Conservation (phyloP, 2,797 vertebrate species). For the Enteromius trimaculatus region DNA sequence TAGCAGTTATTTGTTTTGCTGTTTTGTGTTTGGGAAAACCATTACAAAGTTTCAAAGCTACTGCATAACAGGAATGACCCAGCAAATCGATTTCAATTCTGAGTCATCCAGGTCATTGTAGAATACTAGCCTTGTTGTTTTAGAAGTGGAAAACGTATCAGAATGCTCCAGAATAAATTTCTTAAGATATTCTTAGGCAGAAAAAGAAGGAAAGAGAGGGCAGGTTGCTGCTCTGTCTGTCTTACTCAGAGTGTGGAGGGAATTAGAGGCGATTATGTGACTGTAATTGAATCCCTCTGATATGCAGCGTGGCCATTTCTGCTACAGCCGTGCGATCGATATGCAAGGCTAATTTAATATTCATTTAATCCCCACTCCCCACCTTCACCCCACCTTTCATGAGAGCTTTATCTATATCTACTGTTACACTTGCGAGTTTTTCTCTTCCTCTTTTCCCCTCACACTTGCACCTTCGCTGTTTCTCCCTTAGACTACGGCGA, state of each 20-base stretch:
- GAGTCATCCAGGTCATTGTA: slow-evolving; percentile 25
- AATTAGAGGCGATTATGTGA: slow-evolving; percentile 73
- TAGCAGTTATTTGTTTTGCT: not conserved
- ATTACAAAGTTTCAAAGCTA: not conserved
- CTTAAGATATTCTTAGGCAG: slow-evolving; percentile 22
- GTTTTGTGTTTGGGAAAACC: not conserved
- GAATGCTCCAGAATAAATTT: slow-evolving; percentile 33
- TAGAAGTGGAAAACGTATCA: not conserved
- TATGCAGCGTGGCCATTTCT: slow-evolving; percentile 71
- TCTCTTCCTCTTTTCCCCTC: slow-evolving; percentile 2
- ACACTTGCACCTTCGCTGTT: slow-evolving; percentile 43
- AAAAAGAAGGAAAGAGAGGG: slow-evolving; percentile 28
- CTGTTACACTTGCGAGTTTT: slow-evolving; percentile 55
- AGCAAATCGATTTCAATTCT: slow-evolving; percentile 13
- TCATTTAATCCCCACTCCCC: slow-evolving; percentile 74
- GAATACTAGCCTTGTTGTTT: slow-evolving; percentile 25
- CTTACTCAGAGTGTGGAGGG: slow-evolving; percentile 53
- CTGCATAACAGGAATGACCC: not conserved
- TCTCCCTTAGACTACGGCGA: slow-evolving; percentile 8
- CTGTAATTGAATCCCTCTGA: slow-evolving; percentile 77
- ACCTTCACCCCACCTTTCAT: slow-evolving; percentile 64
- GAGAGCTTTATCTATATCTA: slow-evolving; percentile 69
- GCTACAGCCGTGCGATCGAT: slow-evolving; percentile 73
- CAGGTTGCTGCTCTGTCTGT: slow-evolving; percentile 22
- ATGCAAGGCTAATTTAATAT: slow-evolving; percentile 76